Percentiles rank a stretch among this genome's conserved stretches.
These are phyloP conservation scores for Brachyistius frenatus DNA, from an alignment of 2,113 vertebrate species.

Conservation along the genomic window DNA sequence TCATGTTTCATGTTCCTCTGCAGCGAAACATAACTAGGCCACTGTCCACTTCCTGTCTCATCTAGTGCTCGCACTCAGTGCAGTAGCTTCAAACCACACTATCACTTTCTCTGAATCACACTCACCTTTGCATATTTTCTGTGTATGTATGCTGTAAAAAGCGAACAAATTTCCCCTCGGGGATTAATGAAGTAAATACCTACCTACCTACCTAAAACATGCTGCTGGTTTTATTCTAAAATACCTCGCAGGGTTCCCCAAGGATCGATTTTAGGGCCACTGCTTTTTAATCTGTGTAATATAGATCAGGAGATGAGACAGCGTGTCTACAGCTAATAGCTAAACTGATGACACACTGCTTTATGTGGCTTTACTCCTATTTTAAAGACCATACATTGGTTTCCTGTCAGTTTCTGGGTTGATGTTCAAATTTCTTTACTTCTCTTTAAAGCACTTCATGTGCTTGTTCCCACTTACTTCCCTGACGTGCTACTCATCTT, in stretches of 20 bases:
- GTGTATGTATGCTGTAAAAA: too few relatives aligned
- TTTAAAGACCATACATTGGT: background rate
- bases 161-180: too few relatives aligned
- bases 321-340: too few relatives aligned
- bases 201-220: too few relatives aligned
- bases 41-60: conserved; percentile 48
- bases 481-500: background rate
- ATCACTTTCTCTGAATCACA: background rate
- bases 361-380: background rate
- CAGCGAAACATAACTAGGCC: background rate
- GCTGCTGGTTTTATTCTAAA: too few relatives aligned
- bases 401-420: background rate
- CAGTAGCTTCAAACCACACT: background rate
- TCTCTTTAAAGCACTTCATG: background rate
- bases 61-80: accelerated
- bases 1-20: conserved; percentile 32
- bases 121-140: too few relatives aligned
- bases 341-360: too few relatives aligned
- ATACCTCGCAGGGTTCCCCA: background rate
- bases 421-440: background rate
- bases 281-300: background rate
- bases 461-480: background rate
- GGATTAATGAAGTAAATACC: too few relatives aligned
- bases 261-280: background rate
- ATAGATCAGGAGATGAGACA: too few relatives aligned